Conservation (phyloP, 2,113 vertebrate genomes). For the Nannobrachium achirus region DNA sequence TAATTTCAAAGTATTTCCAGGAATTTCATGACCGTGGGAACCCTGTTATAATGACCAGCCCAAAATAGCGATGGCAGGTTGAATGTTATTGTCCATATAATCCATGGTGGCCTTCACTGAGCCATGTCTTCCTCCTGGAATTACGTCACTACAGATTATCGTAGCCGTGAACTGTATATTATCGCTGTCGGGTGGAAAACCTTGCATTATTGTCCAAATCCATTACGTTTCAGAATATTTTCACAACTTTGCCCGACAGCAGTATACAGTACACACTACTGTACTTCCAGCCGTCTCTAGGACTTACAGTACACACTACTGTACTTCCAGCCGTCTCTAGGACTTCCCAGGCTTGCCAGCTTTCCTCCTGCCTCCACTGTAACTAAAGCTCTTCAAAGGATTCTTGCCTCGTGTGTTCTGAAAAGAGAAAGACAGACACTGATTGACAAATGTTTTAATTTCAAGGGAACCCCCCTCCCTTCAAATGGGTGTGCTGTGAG, state of each 20-base stretch:
- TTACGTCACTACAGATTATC: constrained; percentile 1
- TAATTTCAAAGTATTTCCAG: too few species aligned
- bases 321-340: constrained; percentile 25
- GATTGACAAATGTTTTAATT: not conserved
- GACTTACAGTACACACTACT: constrained; percentile 22
- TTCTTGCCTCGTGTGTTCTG: constrained; percentile 58
- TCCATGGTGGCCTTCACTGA: not conserved
- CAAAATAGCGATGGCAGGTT: too few species aligned
- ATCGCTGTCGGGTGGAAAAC: too few species aligned
- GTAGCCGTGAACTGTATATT: too few species aligned
- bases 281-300: constrained; percentile 25
- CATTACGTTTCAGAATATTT: too few species aligned
- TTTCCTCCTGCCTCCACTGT: constrained; percentile 40
- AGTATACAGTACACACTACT: not conserved
- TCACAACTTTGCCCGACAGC: too few species aligned
- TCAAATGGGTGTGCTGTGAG: not conserved
- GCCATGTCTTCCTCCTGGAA: not conserved
- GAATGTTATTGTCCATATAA: too few species aligned
- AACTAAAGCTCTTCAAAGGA: constrained; percentile 79
- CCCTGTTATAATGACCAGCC: too few species aligned
- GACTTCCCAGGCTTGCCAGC: constrained; percentile 39
- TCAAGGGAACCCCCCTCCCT: not conserved
- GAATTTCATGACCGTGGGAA: too few species aligned
- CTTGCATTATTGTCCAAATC: too few species aligned
- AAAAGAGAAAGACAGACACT: not conserved